These are phyloP conservation scores for Cephalopholis sonnerati DNA, from an alignment of 2,113 vertebrate genomes.

Conservation along the genomic window DNA sequence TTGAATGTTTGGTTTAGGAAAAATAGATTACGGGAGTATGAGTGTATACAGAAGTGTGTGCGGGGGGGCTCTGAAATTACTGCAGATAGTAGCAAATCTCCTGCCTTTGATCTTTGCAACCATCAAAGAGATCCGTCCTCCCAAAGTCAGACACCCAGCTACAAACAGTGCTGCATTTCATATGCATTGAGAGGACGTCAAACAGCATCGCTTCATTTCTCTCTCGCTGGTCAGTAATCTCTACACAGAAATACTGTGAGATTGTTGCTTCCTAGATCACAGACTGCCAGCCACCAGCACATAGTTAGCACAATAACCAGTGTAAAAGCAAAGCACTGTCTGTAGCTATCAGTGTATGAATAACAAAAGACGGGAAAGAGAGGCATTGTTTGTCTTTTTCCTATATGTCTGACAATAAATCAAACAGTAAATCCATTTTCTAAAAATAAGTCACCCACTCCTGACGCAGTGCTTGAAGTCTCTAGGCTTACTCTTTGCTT, in stretches of 20 bases:
- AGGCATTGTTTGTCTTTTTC: conserved; percentile 19
- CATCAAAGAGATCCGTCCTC: conserved; percentile 78
- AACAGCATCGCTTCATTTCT: conserved; percentile 68
- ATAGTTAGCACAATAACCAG: conserved; percentile 41
- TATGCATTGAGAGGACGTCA: conserved; percentile 70
- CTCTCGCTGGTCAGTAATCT: conserved; percentile 66
- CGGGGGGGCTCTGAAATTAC: conserved; percentile 68
- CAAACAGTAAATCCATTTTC: conserved; percentile 5
- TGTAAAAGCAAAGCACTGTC: conserved; percentile 24
- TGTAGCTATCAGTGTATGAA: conserved; percentile 16
- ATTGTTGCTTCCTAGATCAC: conserved; percentile 45
- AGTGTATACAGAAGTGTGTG: not conserved
- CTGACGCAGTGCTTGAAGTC: not conserved
- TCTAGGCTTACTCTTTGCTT: not conserved
- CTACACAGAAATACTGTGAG: conserved; percentile 52
- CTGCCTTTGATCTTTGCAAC: conserved; percentile 80
- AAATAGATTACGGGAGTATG: conserved; percentile 19
- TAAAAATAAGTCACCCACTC: not conserved
- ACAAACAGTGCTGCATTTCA: conserved; percentile 61
- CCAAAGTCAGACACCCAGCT: conserved; percentile 67
- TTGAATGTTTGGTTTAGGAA: conserved; percentile 36
- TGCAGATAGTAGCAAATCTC: conserved; percentile 81
- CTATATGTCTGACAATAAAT: not conserved
- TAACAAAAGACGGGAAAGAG: not conserved
- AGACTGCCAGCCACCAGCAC: conserved; percentile 19